These are phyloP conservation scores for Montipora foliosa DNA, from an alignment of 64 coral and sea anemone genomes.

Conservation along the genomic window DNA sequence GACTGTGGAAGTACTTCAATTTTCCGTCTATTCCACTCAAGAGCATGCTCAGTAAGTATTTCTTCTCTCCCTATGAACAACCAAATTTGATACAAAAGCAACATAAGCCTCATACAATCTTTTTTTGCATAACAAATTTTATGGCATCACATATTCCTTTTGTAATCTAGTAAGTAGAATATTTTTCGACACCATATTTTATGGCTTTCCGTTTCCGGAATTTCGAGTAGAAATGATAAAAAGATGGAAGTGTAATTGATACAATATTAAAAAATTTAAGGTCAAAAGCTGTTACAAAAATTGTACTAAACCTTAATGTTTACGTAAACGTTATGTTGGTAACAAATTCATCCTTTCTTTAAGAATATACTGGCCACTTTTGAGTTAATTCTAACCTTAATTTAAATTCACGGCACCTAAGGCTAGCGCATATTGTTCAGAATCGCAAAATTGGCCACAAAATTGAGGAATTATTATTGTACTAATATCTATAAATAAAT, in stretches of 20 bases:
- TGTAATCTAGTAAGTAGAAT: not conserved
- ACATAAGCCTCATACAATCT: not conserved
- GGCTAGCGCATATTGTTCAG: not conserved
- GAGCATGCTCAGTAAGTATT: conserved; percentile 18
- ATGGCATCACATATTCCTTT: not conserved
- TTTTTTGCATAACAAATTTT: not conserved
- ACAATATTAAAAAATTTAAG: not conserved
- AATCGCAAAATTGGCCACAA: not conserved
- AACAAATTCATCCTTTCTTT: not conserved
- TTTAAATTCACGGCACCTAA: not conserved
- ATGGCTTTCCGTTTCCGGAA: too few relatives aligned
- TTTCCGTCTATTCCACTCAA: conserved; percentile 43
- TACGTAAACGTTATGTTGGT: too few relatives aligned
- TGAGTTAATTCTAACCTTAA: not conserved
- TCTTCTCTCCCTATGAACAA: conserved; percentile 44
- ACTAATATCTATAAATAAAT: not conserved
- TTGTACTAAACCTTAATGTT: too few relatives aligned
- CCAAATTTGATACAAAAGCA: not conserved
- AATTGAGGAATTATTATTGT: not conserved
- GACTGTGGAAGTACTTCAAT: not conserved
- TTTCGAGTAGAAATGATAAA: not conserved
- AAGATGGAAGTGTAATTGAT: conserved; percentile 8
- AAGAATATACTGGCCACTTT: not conserved
- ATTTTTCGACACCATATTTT: not conserved
- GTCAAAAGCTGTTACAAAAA: not conserved